Evolutionary conservation across 2,797 vertebrate genomes (phyloP).

Genomic region (Glyptemys insculpta): DNA sequence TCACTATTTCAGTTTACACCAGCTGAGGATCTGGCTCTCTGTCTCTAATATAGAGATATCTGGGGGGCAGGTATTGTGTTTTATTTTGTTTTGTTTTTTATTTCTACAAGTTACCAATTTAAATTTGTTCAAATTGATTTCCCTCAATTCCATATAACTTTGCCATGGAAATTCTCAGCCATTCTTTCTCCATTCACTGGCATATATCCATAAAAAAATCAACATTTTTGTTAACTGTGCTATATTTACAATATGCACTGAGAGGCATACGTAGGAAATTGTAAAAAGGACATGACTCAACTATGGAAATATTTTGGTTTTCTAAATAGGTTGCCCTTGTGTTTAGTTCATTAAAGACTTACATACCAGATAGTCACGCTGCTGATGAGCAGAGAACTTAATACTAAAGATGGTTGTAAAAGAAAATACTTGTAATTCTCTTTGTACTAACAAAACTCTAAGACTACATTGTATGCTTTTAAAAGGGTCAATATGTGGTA

Average conservation of each 20-base stretch:
- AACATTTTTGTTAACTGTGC: conserved; percentile 46
- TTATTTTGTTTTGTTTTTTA: background rate
- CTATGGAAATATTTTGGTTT: conserved; percentile 54
- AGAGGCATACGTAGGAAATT: conserved; percentile 55
- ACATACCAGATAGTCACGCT: background rate
- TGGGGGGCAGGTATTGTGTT: background rate
- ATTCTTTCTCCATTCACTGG: background rate
- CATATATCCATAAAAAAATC: background rate
- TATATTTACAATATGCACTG: conserved; percentile 36
- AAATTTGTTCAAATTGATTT: conserved; percentile 11
- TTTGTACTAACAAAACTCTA: background rate
- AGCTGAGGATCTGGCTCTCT: background rate
- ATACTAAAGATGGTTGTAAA: background rate
- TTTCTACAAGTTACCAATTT: background rate
- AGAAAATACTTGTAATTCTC: background rate
- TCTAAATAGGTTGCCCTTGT: conserved; percentile 31
- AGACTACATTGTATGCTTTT: too few relatives aligned
- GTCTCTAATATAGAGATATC: background rate
- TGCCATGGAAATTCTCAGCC: background rate
- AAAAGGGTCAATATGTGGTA: background rate
- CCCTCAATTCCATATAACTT: background rate
- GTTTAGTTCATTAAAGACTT: conserved; percentile 44
- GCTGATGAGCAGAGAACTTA: background rate
- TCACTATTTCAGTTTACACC: background rate
- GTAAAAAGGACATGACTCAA: conserved; percentile 48